Evolutionary conservation across 2,113 vertebrate genomes (phyloP).

Genomic region (Plotosus lineatus): DNA sequence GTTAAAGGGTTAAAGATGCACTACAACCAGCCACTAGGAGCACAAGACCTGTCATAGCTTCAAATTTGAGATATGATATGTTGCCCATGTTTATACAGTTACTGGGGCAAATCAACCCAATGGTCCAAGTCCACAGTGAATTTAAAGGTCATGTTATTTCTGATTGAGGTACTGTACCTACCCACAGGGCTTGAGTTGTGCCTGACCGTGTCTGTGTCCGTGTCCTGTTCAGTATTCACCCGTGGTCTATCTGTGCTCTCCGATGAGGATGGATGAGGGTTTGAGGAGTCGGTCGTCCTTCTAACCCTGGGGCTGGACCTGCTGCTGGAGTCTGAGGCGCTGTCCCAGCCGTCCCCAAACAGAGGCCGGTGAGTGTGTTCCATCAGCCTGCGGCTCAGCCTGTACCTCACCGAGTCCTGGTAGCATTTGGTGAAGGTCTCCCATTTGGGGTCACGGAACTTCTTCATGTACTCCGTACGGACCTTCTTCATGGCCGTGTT

Average conservation of each 20-base stretch:
- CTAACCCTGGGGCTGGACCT: slow-evolving; percentile 65
- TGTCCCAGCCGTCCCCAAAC: slow-evolving; percentile 85
- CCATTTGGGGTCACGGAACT: slow-evolving; percentile 88
- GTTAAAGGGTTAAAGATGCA: too few species aligned
- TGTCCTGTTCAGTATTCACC: slow-evolving; percentile 37
- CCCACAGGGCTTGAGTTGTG: slow-evolving; percentile 52
- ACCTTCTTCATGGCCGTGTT: slow-evolving; percentile 70
- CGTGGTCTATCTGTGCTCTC: slow-evolving; percentile 38
- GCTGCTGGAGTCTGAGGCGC: slow-evolving; percentile 72
- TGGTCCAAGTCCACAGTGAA: too few species aligned
- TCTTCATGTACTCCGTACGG: slow-evolving; percentile 91
- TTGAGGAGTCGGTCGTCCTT: slow-evolving; percentile 56
- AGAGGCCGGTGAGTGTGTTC: slow-evolving; percentile 90
- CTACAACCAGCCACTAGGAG: too few species aligned
- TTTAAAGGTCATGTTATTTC: neutral
- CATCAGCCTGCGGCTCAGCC: slow-evolving; percentile 83
- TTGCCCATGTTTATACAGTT: too few species aligned
- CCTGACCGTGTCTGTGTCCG: neutral
- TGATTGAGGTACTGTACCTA: slow-evolving; percentile 32
- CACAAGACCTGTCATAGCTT: too few species aligned
- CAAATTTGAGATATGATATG: too few species aligned
- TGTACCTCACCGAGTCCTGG: slow-evolving; percentile 86
- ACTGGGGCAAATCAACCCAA: too few species aligned
- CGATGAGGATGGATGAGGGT: slow-evolving; percentile 12
- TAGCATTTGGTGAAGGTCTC: slow-evolving; percentile 87